Percentiles rank a stretch among this genome's conserved stretches.
phyloP scores from a whole-genome alignment of 2,113 vertebrate genomes.

The Otus sunia region DNA sequence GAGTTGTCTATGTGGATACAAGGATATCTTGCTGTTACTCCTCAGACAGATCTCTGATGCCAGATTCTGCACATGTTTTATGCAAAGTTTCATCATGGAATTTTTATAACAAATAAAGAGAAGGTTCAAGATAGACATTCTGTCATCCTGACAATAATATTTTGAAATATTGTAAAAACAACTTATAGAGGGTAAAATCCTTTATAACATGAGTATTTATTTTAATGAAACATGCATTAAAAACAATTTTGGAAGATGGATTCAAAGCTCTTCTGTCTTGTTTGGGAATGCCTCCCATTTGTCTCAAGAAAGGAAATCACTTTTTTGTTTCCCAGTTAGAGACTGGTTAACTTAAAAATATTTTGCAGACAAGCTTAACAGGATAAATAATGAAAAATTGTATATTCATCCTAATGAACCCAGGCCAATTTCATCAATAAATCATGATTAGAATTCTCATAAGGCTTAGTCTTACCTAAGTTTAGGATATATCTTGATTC shows the following conservation, averaged over 20 bases:
- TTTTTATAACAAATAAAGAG: neutral
- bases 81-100: neutral
- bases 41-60: neutral
- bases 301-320: neutral
- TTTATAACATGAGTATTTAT: neutral
- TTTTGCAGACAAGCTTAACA: neutral
- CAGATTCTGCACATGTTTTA: neutral
- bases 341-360: neutral
- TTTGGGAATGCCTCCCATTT: neutral
- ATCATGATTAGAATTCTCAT: neutral
- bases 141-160: neutral
- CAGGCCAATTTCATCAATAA: neutral
- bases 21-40: neutral
- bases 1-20: neutral
- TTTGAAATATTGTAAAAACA: neutral
- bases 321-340: neutral
- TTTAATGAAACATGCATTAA: neutral
- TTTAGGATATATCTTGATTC: neutral
- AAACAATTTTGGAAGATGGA: neutral
- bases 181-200: neutral
- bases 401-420: neutral
- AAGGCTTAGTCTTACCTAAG: neutral
- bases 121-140: neutral
- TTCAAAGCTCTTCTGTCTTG: neutral
- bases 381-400: neutral